phyloP scores from a whole-genome alignment of 2,797 vertebrate genomes.

The Acanthiza pusilla region DNA sequence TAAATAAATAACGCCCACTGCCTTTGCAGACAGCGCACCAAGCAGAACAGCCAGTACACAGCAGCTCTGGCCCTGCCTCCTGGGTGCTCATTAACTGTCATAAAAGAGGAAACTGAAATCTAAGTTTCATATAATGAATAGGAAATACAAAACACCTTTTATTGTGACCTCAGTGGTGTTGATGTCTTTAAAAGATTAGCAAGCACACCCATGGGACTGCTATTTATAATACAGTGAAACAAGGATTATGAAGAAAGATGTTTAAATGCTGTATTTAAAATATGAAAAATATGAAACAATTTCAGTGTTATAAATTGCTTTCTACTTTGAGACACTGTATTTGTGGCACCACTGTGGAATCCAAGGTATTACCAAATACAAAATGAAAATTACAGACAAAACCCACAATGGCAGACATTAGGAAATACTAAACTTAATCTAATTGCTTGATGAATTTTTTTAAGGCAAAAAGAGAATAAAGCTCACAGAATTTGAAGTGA shows the following conservation, averaged over 20 bases:
- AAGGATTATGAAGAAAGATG: neutral
- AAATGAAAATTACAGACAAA: neutral
- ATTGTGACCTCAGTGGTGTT: neutral
- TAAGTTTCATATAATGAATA: neutral
- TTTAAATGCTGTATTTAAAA: neutral
- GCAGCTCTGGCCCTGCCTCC: neutral
- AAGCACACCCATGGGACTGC: neutral
- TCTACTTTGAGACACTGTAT: neutral
- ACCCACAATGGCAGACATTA: neutral
- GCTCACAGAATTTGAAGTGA: neutral
- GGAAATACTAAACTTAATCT: neutral
- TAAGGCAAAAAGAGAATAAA: neutral
- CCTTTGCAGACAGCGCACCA: neutral
- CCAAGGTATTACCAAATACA: neutral
- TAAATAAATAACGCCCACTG: neutral
- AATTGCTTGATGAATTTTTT: neutral
- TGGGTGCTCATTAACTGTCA: neutral
- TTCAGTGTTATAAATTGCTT: neutral
- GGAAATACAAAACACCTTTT: neutral
- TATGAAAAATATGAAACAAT: neutral
- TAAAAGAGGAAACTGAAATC: neutral
- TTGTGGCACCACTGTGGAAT: neutral
- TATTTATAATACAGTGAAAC: neutral
- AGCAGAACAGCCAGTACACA: neutral
- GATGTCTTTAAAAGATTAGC: neutral